Evolutionary conservation across 1,140 invertebrate genomes (phyloP).

Genomic region (Holotrichia oblita): DNA sequence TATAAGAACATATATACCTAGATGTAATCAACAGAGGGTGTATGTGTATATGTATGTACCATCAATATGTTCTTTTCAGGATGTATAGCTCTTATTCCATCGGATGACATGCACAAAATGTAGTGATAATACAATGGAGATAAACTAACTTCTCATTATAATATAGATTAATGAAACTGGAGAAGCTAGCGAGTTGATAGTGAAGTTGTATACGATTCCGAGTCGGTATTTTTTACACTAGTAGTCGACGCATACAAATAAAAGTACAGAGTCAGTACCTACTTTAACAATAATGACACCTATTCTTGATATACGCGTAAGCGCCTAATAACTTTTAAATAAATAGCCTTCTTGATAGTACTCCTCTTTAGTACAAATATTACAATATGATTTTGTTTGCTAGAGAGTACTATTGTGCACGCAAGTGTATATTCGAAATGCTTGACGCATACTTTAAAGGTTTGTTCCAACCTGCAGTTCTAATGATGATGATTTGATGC

Average conservation of each 20-base stretch:
- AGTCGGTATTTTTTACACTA: background rate
- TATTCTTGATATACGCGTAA: conserved; percentile 7
- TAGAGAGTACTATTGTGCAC: too few species aligned
- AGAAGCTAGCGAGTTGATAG: background rate
- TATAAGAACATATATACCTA: background rate
- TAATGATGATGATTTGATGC: too few species aligned
- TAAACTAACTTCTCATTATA: conserved; percentile 41
- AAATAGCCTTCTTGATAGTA: conserved; percentile 5
- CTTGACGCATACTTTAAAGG: too few species aligned
- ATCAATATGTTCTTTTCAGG: conserved; percentile 7
- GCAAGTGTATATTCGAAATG: too few species aligned
- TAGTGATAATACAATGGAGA: conserved; percentile 39
- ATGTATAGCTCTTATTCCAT: background rate
- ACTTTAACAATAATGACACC: conserved; percentile 34
- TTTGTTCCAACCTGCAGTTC: too few species aligned
- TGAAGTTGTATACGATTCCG: background rate
- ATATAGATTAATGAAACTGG: conserved; percentile 40
- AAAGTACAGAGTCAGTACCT: background rate
- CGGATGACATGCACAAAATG: conserved; percentile 37
- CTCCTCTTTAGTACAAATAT: background rate
- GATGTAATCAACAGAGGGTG: background rate
- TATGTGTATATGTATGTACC: background rate
- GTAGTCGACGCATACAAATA: background rate
- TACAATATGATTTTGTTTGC: background rate
- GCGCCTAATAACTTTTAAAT: conserved; percentile 4